Evolutionary conservation across 2,888 invertebrate genomes (phyloP), one percentile per base, ranked within the genome.

Genomic region (Terebella lapidaria): DNA sequence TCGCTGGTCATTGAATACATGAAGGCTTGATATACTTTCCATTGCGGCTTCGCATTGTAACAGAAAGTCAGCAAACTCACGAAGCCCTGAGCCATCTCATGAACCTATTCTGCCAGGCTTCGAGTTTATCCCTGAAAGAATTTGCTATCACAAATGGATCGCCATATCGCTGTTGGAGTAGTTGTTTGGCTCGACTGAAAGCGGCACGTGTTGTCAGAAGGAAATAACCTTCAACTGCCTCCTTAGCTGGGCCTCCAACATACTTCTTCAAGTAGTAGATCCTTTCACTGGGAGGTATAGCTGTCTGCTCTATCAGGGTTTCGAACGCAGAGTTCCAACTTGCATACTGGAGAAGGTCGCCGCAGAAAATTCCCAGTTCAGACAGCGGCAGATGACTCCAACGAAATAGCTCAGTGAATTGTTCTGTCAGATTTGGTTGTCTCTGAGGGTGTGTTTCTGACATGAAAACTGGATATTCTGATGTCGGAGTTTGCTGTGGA

Each of bases 61-160:
- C 24, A 62, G 57, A 29, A 62, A 62, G 51, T 62, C 62, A 2
- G 54, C 15, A 15, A 58, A 55, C 24, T 27, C 24, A 15, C 55
- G 26, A 1, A 62, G 46, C 4, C 22, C 59, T 18, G 22, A 20
- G 20, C 59, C 62, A 59, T 62, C 62, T 42, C 35, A 2, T 18
- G 45, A 2, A 4, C 45, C 35, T 30, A 22, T 57, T 58, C 24
- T 15, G 49, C 49, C 49, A 49, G 10, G 49, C 10, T 5, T 49
- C 15, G 22, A 49, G 49, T 22, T 49, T 49, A 22, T 49, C 24
- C 22, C 49, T 15, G 22, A 49, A 49, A 5, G 49, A 15, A 5
- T 22, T 22, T 5, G n/a, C 24, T 10, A 49, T 22, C 10, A 22
- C 15, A 22, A 49, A 49, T 10, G 49, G 22, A 22, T 22, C 15